A percentile compares a stretch with the other conserved stretches of the same genome.
These are phyloP conservation scores for Vandiemenella viatica DNA, from an alignment of 2,888 invertebrate genomes.

Conservation along the genomic window DNA sequence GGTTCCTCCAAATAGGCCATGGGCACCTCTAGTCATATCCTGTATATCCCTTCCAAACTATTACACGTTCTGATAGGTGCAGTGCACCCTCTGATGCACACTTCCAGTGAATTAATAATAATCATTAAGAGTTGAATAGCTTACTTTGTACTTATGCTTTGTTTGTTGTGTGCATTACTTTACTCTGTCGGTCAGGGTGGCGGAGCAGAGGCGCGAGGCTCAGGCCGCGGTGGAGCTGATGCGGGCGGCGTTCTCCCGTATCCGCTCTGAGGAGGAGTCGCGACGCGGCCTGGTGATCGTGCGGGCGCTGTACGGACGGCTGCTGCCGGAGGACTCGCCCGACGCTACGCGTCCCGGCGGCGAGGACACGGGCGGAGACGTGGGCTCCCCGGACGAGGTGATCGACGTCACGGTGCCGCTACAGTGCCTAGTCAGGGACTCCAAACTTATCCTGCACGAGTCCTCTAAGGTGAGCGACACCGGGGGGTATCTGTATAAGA, in stretches of 20 bases:
- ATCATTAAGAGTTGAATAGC: no score
- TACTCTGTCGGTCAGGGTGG: no score
- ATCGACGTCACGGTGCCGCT: conserved; percentile 90
- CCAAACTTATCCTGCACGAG: conserved; percentile 70
- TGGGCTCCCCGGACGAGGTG: conserved; percentile 25
- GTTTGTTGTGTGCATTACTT: no score
- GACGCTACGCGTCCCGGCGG: conserved; percentile 21
- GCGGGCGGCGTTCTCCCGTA: conserved; percentile 77
- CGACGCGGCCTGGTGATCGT: conserved; percentile 74
- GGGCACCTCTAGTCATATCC: no score
- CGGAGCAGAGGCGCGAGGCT: conserved; percentile 70
- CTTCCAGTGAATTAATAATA: no score
- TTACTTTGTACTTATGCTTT: no score
- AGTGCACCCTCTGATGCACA: no score
- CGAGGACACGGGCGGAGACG: conserved; percentile 14
- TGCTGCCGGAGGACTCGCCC: conserved; percentile 24
- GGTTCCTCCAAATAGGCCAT: no score
- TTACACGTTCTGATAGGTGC: no score
- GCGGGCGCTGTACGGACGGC: conserved; percentile 66
- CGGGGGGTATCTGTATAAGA: no score
- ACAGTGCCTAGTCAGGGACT: conserved; percentile 85
- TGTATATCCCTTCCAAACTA: no score
- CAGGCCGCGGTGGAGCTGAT: conserved; percentile 76
- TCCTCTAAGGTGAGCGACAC: conserved; percentile 65
- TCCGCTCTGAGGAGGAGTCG: conserved; percentile 61